Conservation (phyloP, 1,140 invertebrate genomes). For the Triops longicaudatus region DNA sequence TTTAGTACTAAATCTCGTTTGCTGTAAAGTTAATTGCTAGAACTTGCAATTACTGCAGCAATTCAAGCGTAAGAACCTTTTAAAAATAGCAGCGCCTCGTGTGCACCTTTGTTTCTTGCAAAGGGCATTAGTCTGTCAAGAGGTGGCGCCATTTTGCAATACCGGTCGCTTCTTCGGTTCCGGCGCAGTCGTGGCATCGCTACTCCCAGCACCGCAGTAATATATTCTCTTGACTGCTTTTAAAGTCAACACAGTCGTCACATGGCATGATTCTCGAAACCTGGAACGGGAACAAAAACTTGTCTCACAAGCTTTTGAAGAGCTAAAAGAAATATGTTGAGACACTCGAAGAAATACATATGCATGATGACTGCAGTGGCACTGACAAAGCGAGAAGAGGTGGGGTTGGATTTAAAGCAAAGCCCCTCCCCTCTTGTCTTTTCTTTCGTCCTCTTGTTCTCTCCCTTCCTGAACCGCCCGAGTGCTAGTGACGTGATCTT, state of each 20-base stretch:
- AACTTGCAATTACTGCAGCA: too few relatives aligned
- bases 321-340: not conserved
- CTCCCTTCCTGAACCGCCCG: not conserved
- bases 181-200: too few relatives aligned
- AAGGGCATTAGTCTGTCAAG: not conserved
- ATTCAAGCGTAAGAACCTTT: too few relatives aligned
- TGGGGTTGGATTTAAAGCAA: too few relatives aligned
- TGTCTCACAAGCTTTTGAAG: not conserved
- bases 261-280: not conserved
- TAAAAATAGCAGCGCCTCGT: too few relatives aligned
- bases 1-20: too few relatives aligned
- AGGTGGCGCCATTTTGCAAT: not conserved
- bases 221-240: not conserved
- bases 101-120: too few relatives aligned
- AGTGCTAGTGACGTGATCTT: not conserved
- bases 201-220: not conserved
- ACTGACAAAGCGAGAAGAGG: not conserved
- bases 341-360: conserved; percentile 8
- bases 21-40: too few relatives aligned
- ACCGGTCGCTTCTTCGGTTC: not conserved
- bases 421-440: too few relatives aligned
- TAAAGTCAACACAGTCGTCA: not conserved
- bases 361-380: not conserved
- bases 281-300: not conserved
- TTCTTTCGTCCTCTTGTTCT: too few relatives aligned